These are phyloP conservation scores for Acridotheres tristis DNA, from an alignment of 2,797 vertebrate genomes.

Conservation along the genomic window DNA sequence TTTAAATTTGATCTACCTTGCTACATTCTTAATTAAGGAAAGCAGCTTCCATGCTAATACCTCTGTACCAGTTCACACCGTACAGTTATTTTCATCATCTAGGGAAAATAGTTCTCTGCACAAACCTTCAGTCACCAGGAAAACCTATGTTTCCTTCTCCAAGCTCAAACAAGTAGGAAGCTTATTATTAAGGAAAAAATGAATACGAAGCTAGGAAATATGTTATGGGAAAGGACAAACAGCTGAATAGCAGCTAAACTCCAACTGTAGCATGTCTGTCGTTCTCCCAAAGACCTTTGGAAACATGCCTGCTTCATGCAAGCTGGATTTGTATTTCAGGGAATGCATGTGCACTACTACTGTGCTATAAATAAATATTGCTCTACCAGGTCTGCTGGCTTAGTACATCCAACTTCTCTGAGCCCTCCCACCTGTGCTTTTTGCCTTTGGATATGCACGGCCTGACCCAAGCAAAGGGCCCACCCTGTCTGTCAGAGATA, in stretches of 20 bases:
- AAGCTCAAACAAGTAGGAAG: background rate
- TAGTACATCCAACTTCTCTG: background rate
- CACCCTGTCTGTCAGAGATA: background rate
- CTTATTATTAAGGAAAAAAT: background rate
- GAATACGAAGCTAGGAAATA: background rate
- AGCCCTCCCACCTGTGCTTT: background rate
- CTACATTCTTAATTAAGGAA: background rate
- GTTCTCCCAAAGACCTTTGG: conserved; percentile 1
- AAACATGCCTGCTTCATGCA: background rate
- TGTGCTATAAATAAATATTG: background rate
- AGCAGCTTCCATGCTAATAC: background rate
- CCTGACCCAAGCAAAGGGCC: background rate
- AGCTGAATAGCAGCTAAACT: background rate
- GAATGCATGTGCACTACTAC: background rate
- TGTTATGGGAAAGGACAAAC: background rate
- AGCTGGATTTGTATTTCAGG: conserved; percentile 14
- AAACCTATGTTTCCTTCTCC: background rate
- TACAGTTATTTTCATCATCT: background rate
- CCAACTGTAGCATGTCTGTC: background rate
- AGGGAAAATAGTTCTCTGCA: background rate
- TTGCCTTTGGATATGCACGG: background rate
- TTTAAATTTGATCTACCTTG: background rate
- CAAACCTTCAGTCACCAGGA: background rate
- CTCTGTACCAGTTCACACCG: accelerated
- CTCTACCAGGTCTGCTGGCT: background rate